These are phyloP conservation scores for Suillia variegata DNA, from an alignment of 2,888 invertebrate species.

Conservation along the genomic window DNA sequence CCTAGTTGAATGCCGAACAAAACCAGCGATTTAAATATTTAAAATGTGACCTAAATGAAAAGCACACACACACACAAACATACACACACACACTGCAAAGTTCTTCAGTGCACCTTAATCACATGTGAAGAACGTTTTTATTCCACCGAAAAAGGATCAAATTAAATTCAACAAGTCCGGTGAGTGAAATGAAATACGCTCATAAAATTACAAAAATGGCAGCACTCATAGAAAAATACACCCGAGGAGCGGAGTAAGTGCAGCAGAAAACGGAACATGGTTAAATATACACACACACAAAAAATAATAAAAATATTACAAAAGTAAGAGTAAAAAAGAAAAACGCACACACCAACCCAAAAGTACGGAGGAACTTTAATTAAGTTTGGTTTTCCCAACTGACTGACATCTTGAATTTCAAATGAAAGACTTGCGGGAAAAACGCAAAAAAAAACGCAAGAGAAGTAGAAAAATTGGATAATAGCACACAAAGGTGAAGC, in stretches of 20 bases:
- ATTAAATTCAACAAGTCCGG: conserved; percentile 8
- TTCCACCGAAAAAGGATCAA: background rate
- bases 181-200: conserved; percentile 46
- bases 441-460: conserved; percentile 1
- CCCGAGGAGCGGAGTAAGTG: background rate
- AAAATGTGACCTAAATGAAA: no score
- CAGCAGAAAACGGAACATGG: background rate
- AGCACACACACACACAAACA: no score
- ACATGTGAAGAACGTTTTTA: no score
- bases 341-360: conserved; percentile 20
- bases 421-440: conserved; percentile 49
- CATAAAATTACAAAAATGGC: conserved; percentile 35
- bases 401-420: conserved; percentile 57
- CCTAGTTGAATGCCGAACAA: no score
- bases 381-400: conserved; percentile 56
- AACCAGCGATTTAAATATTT: no score
- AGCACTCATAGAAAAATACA: conserved; percentile 17
- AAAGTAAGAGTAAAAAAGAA: background rate
- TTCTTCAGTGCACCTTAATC: no score
- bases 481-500: background rate
- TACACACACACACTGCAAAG: no score
- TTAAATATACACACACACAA: conserved; percentile 7
- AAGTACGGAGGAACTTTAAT: conserved; percentile 52
- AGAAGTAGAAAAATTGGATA: background rate
- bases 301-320: background rate